phyloP scores from a whole-genome alignment of 2,888 invertebrate genomes.

The Metellina segmentata region DNA sequence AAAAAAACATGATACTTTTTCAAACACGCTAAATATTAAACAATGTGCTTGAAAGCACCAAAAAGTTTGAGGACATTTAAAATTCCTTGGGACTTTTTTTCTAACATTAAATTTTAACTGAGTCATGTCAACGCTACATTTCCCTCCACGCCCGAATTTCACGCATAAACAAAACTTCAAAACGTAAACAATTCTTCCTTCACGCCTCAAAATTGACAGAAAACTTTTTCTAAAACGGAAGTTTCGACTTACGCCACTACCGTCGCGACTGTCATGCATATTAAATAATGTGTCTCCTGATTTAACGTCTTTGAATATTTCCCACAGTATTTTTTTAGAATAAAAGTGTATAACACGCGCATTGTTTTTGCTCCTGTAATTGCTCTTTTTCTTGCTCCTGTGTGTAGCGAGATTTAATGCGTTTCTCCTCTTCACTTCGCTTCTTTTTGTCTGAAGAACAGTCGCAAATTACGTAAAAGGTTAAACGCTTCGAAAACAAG shows the following conservation, averaged over 20 bases:
- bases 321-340: constrained; percentile 5
- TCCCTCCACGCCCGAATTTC: too few relatives aligned
- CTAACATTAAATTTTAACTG: too few relatives aligned
- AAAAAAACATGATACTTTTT: too few relatives aligned
- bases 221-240: too few relatives aligned
- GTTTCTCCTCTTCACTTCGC: constrained; percentile 19
- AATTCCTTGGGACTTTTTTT: too few relatives aligned
- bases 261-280: not conserved
- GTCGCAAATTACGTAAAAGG: constrained; percentile 65
- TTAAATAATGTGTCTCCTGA: not conserved
- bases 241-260: not conserved
- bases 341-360: constrained; percentile 46
- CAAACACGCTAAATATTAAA: too few relatives aligned
- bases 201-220: too few relatives aligned
- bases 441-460: constrained; percentile 49
- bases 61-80: too few relatives aligned
- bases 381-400: constrained; percentile 47
- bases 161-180: too few relatives aligned
- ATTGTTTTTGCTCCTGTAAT: constrained; percentile 54
- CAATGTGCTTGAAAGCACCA: too few relatives aligned
- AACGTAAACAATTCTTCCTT: too few relatives aligned
- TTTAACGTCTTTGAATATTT: constrained; percentile 11
- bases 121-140: too few relatives aligned
- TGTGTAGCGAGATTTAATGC: constrained; percentile 45
- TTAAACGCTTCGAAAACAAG: constrained; percentile 47